These are phyloP conservation scores for Crypturellus tataupa DNA, from an alignment of 2,797 vertebrate species.

Conservation along the genomic window DNA sequence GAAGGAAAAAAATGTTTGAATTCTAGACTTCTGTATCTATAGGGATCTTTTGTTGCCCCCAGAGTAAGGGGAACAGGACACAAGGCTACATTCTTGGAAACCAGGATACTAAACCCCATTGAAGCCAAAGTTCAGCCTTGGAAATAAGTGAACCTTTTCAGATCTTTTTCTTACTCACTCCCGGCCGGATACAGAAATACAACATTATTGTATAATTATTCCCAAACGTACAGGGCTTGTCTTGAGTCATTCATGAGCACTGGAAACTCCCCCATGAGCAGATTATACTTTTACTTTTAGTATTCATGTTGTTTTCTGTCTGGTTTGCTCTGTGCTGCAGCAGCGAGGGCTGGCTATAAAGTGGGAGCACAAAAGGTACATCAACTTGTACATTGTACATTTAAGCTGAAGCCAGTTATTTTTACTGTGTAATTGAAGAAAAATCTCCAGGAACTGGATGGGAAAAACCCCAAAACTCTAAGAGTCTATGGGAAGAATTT, in stretches of 20 bases:
- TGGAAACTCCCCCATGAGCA: not conserved
- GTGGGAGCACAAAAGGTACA: not conserved
- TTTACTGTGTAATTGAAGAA: not conserved
- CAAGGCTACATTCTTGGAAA: conserved; percentile 60
- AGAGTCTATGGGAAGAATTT: not conserved
- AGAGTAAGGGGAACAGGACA: conserved; percentile 33
- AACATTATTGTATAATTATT: conserved; percentile 54
- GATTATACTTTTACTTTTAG: not conserved
- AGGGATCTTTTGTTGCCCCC: conserved; percentile 6
- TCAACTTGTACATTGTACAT: not conserved
- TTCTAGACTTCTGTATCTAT: conserved; percentile 9
- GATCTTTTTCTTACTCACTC: not conserved
- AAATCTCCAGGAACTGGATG: not conserved
- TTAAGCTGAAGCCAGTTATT: not conserved
- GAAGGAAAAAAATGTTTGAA: conserved; percentile 20
- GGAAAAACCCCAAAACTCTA: not conserved
- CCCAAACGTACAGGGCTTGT: not conserved
- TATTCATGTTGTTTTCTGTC: too few relatives aligned
- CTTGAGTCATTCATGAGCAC: too few relatives aligned
- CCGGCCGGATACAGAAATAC: not conserved
- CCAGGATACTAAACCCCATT: not conserved
- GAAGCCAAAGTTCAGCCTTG: conserved; percentile 45
- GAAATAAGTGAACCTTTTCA: conserved; percentile 54
- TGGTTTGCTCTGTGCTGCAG: not conserved
- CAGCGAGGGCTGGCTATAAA: not conserved